These are phyloP conservation scores for Balaeniceps rex DNA, from an alignment of 2,113 vertebrate genomes.

Conservation along the genomic window DNA sequence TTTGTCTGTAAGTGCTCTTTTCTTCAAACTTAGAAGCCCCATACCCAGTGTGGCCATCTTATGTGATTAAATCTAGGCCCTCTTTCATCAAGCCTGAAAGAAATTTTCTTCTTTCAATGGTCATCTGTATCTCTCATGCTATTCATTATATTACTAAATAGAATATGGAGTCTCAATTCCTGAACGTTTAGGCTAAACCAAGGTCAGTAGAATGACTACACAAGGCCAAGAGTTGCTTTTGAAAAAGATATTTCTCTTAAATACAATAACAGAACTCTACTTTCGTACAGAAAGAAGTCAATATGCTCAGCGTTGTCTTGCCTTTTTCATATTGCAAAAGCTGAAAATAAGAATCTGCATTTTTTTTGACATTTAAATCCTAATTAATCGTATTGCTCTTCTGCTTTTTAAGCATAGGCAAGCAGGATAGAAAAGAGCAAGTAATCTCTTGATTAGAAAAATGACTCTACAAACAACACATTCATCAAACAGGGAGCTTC, in stretches of 20 bases:
- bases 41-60: fast-evolving
- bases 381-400: neutral
- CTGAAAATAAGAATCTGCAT: neutral
- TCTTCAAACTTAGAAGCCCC: neutral
- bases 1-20: neutral
- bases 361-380: neutral
- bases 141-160: neutral
- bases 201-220: neutral
- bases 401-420: neutral
- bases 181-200: neutral
- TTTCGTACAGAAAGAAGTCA: neutral
- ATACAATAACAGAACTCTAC: neutral
- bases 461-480: neutral
- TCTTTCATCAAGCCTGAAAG: neutral
- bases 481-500: neutral
- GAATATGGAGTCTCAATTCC: neutral
- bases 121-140: neutral
- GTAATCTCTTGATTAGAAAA: neutral
- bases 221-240: neutral
- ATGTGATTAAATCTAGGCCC: neutral
- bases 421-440: neutral
- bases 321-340: neutral
- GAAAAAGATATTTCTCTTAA: neutral
- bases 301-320: neutral
- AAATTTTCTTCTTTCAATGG: neutral